phyloP scores from a whole-genome alignment of 2,888 invertebrate genomes.

The Orthonevra nobilis region DNA sequence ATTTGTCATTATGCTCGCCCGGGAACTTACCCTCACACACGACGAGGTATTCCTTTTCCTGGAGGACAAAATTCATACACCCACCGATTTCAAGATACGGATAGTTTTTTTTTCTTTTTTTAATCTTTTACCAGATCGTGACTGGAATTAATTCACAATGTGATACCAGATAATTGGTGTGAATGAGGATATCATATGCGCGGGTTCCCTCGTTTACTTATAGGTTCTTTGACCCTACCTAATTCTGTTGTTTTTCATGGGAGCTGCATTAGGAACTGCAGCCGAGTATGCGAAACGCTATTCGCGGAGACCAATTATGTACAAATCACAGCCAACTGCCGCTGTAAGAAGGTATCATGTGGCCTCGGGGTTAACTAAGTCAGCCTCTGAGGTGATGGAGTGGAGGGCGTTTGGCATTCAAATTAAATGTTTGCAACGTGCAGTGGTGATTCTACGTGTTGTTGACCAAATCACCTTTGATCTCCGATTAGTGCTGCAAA shows the following conservation, averaged over 20 bases:
- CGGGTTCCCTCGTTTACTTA: slow-evolving; percentile 23
- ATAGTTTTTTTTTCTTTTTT: slow-evolving; percentile 29
- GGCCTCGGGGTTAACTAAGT: not conserved
- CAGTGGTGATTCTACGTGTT: slow-evolving; percentile 26
- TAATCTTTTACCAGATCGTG: slow-evolving; percentile 38
- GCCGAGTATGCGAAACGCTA: slow-evolving; percentile 26
- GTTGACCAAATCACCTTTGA: slow-evolving; percentile 44
- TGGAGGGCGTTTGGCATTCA: not conserved
- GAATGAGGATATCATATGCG: slow-evolving; percentile 50
- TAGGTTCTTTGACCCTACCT: slow-evolving; percentile 21
- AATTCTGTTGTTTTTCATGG: slow-evolving; percentile 42
- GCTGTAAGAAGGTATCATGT: not conserved
- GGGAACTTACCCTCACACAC: not conserved
- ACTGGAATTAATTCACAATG: slow-evolving; percentile 54
- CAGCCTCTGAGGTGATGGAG: not conserved
- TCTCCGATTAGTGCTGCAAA: slow-evolving; percentile 24
- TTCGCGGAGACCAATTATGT: slow-evolving; percentile 39
- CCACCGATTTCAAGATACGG: slow-evolving; percentile 11
- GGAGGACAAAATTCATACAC: slow-evolving; percentile 22
- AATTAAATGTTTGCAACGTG: slow-evolving; percentile 9
- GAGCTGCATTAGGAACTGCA: not conserved
- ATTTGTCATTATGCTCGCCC: slow-evolving; percentile 29
- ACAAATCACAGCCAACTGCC: slow-evolving; percentile 19
- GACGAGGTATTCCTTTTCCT: too few relatives aligned
- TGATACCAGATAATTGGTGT: slow-evolving; percentile 52